These are phyloP conservation scores for Potorous gilbertii DNA, from an alignment of 2,797 vertebrate genomes.

Conservation along the genomic window DNA sequence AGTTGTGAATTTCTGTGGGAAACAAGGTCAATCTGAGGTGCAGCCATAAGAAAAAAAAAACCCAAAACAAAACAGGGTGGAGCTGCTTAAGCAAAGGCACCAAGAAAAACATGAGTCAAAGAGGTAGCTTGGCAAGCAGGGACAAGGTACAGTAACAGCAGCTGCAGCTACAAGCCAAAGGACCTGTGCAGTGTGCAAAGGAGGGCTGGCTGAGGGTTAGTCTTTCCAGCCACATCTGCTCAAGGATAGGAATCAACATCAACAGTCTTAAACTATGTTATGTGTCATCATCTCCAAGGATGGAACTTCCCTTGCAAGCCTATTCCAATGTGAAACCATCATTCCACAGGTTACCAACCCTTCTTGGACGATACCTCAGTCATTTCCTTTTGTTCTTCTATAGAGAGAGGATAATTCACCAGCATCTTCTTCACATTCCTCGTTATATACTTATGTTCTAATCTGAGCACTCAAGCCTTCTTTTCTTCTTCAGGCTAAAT, in stretches of 20 bases:
- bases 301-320: neutral
- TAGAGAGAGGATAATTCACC: neutral
- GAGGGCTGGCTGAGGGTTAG: neutral
- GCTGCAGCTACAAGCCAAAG: too few relatives aligned
- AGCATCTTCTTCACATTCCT: neutral
- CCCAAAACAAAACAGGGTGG: neutral
- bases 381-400: neutral
- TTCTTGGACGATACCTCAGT: neutral
- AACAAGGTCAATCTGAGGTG: neutral
- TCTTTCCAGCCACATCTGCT: neutral
- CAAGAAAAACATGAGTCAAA: neutral
- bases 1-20: neutral
- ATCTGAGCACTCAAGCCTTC: neutral
- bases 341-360: neutral
- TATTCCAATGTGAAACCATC: neutral
- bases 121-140: neutral
- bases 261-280: neutral
- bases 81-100: neutral
- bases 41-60: neutral
- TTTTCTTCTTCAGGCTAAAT: constrained; percentile 2
- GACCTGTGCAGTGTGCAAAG: neutral
- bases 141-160: neutral
- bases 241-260: neutral
- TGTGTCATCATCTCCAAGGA: neutral
- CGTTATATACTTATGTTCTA: neutral